A percentile compares a stretch with the other conserved stretches of the same genome.
Evolutionary conservation across 2,888 invertebrate genomes (phyloP).

Genomic region (Calliopum simillimum): DNA sequence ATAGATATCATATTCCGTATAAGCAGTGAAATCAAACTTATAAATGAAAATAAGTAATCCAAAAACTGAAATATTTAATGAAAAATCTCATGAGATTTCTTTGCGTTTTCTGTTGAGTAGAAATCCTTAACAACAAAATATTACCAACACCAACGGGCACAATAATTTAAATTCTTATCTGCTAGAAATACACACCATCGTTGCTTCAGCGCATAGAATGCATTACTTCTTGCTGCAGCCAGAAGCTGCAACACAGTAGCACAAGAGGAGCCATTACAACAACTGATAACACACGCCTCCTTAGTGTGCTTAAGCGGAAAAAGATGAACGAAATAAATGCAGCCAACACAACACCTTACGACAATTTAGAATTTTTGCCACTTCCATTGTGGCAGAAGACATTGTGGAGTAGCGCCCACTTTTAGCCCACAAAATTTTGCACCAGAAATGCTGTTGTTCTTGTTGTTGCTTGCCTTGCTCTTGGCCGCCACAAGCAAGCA

Average conservation of each 20-base stretch:
- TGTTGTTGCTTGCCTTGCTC: neutral
- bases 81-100: no score
- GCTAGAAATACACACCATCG: neutral
- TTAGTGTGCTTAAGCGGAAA: neutral
- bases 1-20: no score
- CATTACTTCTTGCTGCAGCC: neutral
- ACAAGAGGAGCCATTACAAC: neutral
- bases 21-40: no score
- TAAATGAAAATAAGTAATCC: no score
- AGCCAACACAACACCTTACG: neutral
- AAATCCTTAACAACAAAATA: no score
- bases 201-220: neutral
- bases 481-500: constrained; percentile 3
- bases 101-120: no score
- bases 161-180: constrained; percentile 11
- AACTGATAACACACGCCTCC: constrained; percentile 9
- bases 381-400: neutral
- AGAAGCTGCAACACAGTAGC: neutral
- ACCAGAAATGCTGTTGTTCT: neutral
- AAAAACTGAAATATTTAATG: no score
- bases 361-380: neutral
- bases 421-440: neutral
- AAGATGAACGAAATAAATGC: neutral
- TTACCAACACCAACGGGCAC: neutral
- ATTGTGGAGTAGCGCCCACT: neutral